These are phyloP conservation scores for Tillus elongatus DNA, from an alignment of 2,888 invertebrate genomes.

Conservation along the genomic window DNA sequence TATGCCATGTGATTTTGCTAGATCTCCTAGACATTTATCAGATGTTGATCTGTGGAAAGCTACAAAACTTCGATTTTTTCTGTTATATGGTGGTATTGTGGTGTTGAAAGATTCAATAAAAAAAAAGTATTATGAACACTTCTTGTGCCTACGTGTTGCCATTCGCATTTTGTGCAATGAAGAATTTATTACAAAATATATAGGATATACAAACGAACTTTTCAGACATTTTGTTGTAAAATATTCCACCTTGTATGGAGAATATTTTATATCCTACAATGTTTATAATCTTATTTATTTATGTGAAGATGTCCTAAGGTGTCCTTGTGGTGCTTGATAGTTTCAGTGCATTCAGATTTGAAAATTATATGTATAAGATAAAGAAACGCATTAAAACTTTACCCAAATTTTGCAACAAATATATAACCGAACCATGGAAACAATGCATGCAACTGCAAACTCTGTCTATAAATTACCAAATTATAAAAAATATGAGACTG, in stretches of 20 bases:
- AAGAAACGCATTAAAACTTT: constrained; percentile 1
- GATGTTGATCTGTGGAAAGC: constrained; percentile 13
- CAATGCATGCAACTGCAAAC: no score
- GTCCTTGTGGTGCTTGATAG: not conserved
- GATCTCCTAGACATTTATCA: constrained; percentile 13
- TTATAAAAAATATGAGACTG: no score
- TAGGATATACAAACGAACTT: not conserved
- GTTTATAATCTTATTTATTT: constrained; percentile 1
- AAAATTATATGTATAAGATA: not conserved
- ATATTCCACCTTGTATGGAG: not conserved
- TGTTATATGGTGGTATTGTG: constrained; percentile 6
- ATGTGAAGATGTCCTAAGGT: constrained; percentile 1
- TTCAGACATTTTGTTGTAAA: not conserved
- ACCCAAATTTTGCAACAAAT: not conserved
- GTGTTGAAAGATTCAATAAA: constrained; percentile 2
- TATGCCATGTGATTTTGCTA: constrained; percentile 12
- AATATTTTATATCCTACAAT: not conserved
- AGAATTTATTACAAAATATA: not conserved
- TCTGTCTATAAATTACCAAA: no score
- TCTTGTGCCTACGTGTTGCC: constrained; percentile 4
- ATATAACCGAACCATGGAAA: not conserved
- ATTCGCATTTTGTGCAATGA: not conserved
- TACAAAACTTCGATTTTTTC: constrained; percentile 10
- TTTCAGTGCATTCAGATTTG: not conserved
- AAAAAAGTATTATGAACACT: constrained; percentile 6